Evolutionary conservation across 2,113 vertebrate genomes (phyloP), one percentile per base, ranked within the genome.

Genomic region (Pelmatolapia mariae): DNA sequence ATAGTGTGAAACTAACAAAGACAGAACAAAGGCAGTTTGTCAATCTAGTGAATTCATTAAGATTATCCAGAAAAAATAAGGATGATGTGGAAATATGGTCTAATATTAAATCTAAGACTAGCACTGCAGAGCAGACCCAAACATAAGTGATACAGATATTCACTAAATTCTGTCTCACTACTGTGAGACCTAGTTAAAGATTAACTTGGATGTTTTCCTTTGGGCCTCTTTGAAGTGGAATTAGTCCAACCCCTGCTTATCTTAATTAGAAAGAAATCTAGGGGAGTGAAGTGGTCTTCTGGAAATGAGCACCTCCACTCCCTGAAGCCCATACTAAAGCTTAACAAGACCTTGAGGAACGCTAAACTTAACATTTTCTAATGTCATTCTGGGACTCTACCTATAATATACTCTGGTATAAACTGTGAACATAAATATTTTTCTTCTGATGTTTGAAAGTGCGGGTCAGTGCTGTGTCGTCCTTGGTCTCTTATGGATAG

Each of bases 201-300:
- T 96, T 95, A 96, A 96, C 95, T 86, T 63, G n/a, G 78, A 45
- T 91, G 93, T 93, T 94, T 94, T 94, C 90, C 91, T 91, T 86
- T 47, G 90, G 85, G 92, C 81, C 89, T 86, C 92, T 96, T 96
- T 95, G 92, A 96, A 96, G 95, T 95, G 84, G 91, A 95, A 95
- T 94, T 91, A 93, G 82, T 91, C 86, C 87, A 92, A 89, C 89
- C 88, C 50, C 84, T 93, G 87, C 93, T 95, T 95, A 95, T 95
- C 95, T 95, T 95, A 95, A 95, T 96, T 95, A 92, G 95, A 94
- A 92, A 83, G 87, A 95, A 90, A 94, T 94, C 86, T 89, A 87
- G 84, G 47, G 93, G 93, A 95, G 89, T 93, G 93, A 90, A 93
- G 91, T 88, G 92, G 89, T 88, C 85, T 88, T 90, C 71, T 92